Evolutionary conservation across 2,797 vertebrate species (phyloP).

Genomic region (Parambassis ranga): DNA sequence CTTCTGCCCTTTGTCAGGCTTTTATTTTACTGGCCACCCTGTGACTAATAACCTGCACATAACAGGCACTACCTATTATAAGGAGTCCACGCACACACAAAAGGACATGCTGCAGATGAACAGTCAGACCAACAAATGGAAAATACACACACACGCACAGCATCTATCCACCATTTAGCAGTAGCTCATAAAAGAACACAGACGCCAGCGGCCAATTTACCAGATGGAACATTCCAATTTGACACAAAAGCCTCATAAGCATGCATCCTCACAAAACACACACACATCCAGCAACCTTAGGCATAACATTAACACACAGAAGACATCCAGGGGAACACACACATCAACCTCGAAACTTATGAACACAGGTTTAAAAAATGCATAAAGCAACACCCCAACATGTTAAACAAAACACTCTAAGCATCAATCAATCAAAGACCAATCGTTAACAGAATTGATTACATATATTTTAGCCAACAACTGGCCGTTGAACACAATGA

Average conservation of each 20-base stretch:
- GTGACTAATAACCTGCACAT: constrained; percentile 42
- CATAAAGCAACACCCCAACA: constrained; percentile 17
- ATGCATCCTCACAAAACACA: constrained; percentile 22
- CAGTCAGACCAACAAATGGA: constrained; percentile 14
- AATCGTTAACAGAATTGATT: too few species aligned
- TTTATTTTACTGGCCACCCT: constrained; percentile 13
- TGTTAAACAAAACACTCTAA: too few species aligned
- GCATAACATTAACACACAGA: background rate
- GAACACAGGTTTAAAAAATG: background rate
- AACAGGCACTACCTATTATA: constrained; percentile 12
- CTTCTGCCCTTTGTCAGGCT: background rate
- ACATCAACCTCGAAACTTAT: constrained; percentile 1
- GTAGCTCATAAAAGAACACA: constrained; percentile 50
- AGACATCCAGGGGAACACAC: background rate
- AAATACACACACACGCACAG: constrained; percentile 4
- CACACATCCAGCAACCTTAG: background rate
- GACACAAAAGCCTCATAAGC: constrained; percentile 48
- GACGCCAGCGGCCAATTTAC: constrained; percentile 40
- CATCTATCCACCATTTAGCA: constrained; percentile 52
- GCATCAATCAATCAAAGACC: too few species aligned
- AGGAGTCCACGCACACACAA: background rate
- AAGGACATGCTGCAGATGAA: constrained; percentile 1
- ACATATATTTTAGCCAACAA: too few species aligned
- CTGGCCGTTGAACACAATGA: too few species aligned
- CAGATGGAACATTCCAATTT: constrained; percentile 46